Evolutionary conservation across 2,888 invertebrate species (phyloP), one percentile per base, ranked within the genome.

Genomic region (Hyposoter didymator): DNA sequence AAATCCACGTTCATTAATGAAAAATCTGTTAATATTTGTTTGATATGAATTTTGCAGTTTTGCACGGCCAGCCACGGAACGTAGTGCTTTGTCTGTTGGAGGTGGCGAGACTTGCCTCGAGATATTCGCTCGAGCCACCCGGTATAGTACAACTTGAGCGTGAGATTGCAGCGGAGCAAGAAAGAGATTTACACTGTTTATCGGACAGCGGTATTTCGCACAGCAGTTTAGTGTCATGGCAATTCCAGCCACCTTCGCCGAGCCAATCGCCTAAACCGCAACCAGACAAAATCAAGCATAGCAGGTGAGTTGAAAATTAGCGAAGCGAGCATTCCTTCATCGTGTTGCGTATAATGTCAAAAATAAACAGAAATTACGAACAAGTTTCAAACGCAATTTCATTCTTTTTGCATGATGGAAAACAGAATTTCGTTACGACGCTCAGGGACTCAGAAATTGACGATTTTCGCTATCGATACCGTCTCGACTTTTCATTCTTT

Each of bases 41-140:
- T n/a, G 22, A 17, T 14, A 49, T 35, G 55, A 66, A 67, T 78
- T 81, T 91, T 93, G 28, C 93, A 97, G 98, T 98, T 79, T 95
- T 97, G 47, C 98, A 98, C 93, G 97, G 96, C 90, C 97, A 97
- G 91, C 97, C 97, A 35, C 95, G 98, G 0, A 97, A 97, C 91
- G 98, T 98, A 74, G 96, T 98, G 87, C 95, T 98, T 66, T 98
- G 98, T 92, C 95, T 98, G 64, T 94, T 98, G 94, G 98, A 98
- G 93, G 96, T 98, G 88, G 97, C 98, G 0, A 95, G 98, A 82
- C 95, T 98, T 81, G 98, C 97, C 5, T 96, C 96, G 67, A 95
- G 95, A 91, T 97, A 95, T 94, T 96, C 96, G 64, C 94, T 98
- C 88, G 98, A 98, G 93, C 97, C 98, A 0, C 98, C 98, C 0